These are phyloP conservation scores for Drosophila parthenogenetica DNA, from an alignment of 2,888 invertebrate genomes.

Conservation along the genomic window DNA sequence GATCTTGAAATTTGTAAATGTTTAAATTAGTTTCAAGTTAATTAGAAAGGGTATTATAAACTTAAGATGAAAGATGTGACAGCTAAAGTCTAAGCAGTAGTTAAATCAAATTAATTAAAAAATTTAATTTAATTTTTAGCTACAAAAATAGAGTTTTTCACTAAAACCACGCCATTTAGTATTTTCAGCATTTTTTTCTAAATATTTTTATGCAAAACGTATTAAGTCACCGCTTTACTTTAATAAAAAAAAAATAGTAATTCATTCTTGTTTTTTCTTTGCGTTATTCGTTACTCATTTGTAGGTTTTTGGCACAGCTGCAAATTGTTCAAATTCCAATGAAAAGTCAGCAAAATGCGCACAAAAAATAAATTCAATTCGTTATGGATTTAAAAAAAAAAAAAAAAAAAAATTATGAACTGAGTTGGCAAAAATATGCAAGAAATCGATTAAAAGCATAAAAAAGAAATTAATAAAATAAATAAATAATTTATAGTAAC, in stretches of 20 bases:
- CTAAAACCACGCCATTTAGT: not conserved
- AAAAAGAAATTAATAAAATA: not conserved
- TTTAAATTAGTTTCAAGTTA: slow-evolving; percentile 7
- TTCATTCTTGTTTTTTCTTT: slow-evolving; percentile 24
- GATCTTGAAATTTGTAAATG: slow-evolving; percentile 20
- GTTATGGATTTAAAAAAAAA: slow-evolving; percentile 6
- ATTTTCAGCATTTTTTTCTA: not conserved
- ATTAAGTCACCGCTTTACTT: slow-evolving; percentile 5
- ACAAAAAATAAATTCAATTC: not conserved
- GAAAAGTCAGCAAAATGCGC: slow-evolving; percentile 37
- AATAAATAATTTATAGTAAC: not conserved
- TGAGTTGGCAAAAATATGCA: not conserved
- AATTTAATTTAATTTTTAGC: too few species aligned
- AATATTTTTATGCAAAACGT: slow-evolving; percentile 3
- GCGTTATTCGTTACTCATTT: slow-evolving; percentile 28
- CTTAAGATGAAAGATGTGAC: too few species aligned
- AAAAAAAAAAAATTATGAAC: slow-evolving; percentile 18
- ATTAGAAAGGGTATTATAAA: not conserved
- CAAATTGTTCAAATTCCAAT: slow-evolving; percentile 62
- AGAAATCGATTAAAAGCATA: not conserved
- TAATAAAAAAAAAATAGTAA: not conserved
- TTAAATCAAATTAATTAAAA: too few species aligned
- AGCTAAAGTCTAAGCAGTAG: not conserved
- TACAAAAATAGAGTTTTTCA: too few species aligned
- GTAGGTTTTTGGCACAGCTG: slow-evolving; percentile 65